Base-by-base conservation (phyloP, 2,113 vertebrate genomes). In the Myrmecophaga tridactyla region DNA sequence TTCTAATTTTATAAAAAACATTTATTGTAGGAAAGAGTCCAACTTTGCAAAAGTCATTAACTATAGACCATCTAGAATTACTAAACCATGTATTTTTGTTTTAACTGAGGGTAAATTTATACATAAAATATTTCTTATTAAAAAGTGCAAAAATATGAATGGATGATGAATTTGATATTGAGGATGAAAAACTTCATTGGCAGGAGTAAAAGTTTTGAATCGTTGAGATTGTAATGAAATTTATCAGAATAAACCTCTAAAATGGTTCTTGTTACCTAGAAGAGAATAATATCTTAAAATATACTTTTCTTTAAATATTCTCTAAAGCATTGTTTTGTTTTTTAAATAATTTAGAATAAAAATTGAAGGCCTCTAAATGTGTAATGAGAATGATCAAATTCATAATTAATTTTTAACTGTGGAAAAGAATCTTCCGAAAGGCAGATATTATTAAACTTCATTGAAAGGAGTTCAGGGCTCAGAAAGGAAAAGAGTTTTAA, bases 291-390 rank as follows among this genome's bases (percentile, higher is more conserved):
- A 84, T 62, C 53, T 92, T 96, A n/a, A 82, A 78, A 91, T 89
- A 43, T 36, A 51, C 27, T 80, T 93, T 92, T 92, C 65, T 91
- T 81, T 85, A 56, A 86, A 75, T 18, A 56, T 77, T 92, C 56
- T 93, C 23, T 96, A 84, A 80, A 92, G 11, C 31, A 62, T 7
- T 91, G 93, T 58, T 56, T n/a, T 39, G 88, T 85, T 65, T 89
- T 65, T 76, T 86, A 93, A 93, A 77, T 58, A 92, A 67, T 82
- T 94, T 96, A 83, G 15, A 94, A 29, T 85, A 63, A 94, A 92
- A 96, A 67, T 83, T 85, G 29, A 84, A 94, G 2, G 7, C 85
- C 43, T 93, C 7, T 75, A 82, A 89, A 63, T 70, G 23, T 91
- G 94, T 84, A 91, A 51, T 70, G 2, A 94, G 41, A 92, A 92